Evolutionary conservation across 64 coral and sea anemone genomes (phyloP), one percentile per base, ranked within the genome.

Genomic region (Trachythela sp.): DNA sequence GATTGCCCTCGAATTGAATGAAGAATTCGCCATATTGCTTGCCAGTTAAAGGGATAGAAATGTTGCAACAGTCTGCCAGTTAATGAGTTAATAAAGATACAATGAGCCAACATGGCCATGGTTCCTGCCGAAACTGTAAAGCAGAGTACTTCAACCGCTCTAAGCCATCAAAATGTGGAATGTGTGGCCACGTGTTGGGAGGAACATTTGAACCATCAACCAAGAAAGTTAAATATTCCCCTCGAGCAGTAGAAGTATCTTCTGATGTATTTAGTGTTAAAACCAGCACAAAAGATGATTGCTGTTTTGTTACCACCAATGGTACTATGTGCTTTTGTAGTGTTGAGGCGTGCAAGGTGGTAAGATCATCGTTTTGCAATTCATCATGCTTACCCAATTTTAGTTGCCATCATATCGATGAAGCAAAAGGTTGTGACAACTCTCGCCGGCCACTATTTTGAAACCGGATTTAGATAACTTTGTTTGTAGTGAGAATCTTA

Each of bases 91-190:
- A n/a, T n/a, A n/a, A n/a, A n/a, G n/a, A n/a, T n/a, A n/a, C 59
- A 39, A 80, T 37, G 75, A 80, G 75, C 37, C 8, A 80, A 35
- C 75, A 29, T 17, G 75, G 75, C 37, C 70, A 56, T 27, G 87
- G 87, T 38, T 40, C 31, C 64, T 88, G 87, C 39, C 87, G 58
- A 39, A 72, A 54, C 36, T 88, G 87, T 33, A 88, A 88, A 43
- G 87, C 60, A 48, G 87, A 71, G 39, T 88, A 88, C 64, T 68
- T 33, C 60, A 88, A 88, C n/a, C 60, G 60, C 36, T 88, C 87
- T 22, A 88, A 88, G 40, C 87, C 60, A 68, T n/a, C 29, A 72
- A 71, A 88, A 39, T 88, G 87, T 31, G 36, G n/a, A 36, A 88
- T 88, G 87, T 71, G 87, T 75, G 87, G 87, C 35, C 64, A 38